Conservation (phyloP, 2,797 vertebrate species). For the Ctenochaetus hawaiiensis region DNA sequence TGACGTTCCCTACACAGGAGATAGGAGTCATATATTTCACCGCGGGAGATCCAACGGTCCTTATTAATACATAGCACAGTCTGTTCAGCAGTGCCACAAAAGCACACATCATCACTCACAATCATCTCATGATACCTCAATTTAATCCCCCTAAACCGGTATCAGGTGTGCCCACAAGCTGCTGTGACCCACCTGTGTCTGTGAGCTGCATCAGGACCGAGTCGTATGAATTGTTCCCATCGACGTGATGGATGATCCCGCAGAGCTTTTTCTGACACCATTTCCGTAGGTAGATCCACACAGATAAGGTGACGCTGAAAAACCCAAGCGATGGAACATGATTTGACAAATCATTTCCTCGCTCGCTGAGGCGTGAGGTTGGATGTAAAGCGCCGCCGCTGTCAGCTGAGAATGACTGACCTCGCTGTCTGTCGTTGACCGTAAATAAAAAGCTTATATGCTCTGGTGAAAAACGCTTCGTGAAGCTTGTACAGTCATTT, state of each 20-base stretch:
- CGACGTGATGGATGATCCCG: constrained; percentile 91
- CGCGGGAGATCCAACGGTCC: constrained; percentile 54
- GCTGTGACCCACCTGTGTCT: constrained; percentile 86
- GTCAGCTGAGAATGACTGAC: constrained; percentile 61
- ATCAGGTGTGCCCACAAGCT: constrained; percentile 44
- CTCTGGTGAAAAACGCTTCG: constrained; percentile 62
- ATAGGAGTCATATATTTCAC: constrained; percentile 69
- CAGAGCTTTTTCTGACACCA: constrained; percentile 86
- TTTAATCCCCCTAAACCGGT: constrained; percentile 38
- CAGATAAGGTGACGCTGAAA: constrained; percentile 89
- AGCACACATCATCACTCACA: constrained; percentile 64
- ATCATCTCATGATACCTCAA: constrained; percentile 43
- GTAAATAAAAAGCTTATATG: constrained; percentile 69
- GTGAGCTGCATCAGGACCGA: constrained; percentile 90
- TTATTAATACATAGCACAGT: constrained; percentile 70
- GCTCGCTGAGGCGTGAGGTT: constrained; percentile 32
- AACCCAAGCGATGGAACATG: constrained; percentile 32
- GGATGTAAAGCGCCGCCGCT: constrained; percentile 45
- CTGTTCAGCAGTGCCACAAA: constrained; percentile 43
- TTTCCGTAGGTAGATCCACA: constrained; percentile 93
- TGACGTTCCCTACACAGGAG: constrained; percentile 85
- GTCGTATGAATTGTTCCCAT: constrained; percentile 82
- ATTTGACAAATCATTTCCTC: constrained; percentile 57
- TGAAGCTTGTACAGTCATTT: constrained; percentile 63
- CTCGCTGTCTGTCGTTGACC: constrained; percentile 52